Conservation (phyloP, 2,797 vertebrate species). For the Jordanella pulchra region DNA sequence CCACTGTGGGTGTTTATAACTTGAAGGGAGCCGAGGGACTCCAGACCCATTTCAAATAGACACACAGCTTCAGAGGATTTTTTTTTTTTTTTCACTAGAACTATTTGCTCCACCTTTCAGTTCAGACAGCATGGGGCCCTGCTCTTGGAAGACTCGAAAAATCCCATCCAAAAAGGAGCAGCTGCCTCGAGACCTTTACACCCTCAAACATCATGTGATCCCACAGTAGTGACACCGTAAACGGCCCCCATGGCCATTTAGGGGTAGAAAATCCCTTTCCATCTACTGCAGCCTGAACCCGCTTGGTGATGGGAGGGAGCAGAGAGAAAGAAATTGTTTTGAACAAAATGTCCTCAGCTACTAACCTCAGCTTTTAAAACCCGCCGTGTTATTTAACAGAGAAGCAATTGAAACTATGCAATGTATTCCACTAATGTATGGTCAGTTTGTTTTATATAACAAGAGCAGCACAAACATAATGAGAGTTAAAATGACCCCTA, state of each 20-base stretch:
- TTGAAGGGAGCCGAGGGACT: conserved; percentile 74
- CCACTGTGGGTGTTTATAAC: conserved; percentile 79
- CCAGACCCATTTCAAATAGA: conserved; percentile 76
- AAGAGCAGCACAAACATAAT: conserved; percentile 33
- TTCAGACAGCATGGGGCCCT: conserved; percentile 74
- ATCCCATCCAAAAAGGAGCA: conserved; percentile 77
- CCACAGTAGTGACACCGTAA: conserved; percentile 73
- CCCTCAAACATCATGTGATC: conserved; percentile 79
- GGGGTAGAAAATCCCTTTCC: conserved; percentile 73
- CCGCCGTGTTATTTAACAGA: conserved; percentile 35
- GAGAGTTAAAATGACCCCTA: conserved; percentile 45
- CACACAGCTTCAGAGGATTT: conserved; percentile 75
- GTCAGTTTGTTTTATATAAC: conserved; percentile 44
- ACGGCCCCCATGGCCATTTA: conserved; percentile 76
- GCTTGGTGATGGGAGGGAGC: conserved; percentile 54
- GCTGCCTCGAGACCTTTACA: conserved; percentile 78
- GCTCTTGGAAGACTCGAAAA: conserved; percentile 74
- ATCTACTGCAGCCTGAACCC: conserved; percentile 66
- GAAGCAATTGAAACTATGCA: conserved; percentile 63
- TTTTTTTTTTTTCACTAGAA: conserved; percentile 48
- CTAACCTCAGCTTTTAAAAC: conserved; percentile 60
- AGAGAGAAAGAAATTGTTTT: conserved; percentile 66
- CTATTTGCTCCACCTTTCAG: conserved; percentile 79
- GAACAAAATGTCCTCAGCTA: conserved; percentile 74
- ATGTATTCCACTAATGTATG: conserved; percentile 54